Evolutionary conservation across 2,888 invertebrate genomes (phyloP).

Genomic region (Microctonus hyperodae): DNA sequence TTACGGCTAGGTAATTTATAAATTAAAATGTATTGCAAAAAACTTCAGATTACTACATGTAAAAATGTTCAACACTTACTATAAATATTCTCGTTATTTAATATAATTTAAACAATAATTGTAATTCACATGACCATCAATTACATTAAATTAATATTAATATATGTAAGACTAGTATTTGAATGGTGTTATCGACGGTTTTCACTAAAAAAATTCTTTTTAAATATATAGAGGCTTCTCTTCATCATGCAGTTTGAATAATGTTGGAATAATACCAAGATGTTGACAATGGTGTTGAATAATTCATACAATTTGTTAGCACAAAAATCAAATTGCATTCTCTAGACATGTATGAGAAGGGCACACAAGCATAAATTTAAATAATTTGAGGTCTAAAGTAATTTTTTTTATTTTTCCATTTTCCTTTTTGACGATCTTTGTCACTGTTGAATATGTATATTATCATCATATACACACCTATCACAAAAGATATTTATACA

Average conservation of each 20-base stretch:
- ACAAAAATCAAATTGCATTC: slow-evolving; percentile 53
- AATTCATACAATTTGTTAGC: slow-evolving; percentile 61
- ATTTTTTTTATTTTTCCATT: slow-evolving; percentile 57
- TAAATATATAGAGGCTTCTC: too few species aligned
- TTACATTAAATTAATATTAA: too few species aligned
- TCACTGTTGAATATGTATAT: slow-evolving; percentile 53
- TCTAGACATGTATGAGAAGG: slow-evolving; percentile 43
- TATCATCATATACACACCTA: slow-evolving; percentile 32
- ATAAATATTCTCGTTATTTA: too few species aligned
- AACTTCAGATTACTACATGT: too few species aligned
- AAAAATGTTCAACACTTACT: too few species aligned
- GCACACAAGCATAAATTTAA: slow-evolving; percentile 61
- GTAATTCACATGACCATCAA: too few species aligned
- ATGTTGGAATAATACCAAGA: neutral
- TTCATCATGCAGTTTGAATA: too few species aligned
- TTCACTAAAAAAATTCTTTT: too few species aligned
- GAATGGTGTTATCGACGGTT: too few species aligned
- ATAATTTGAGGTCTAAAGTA: slow-evolving; percentile 56
- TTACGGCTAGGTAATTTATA: too few species aligned
- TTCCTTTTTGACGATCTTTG: slow-evolving; percentile 36
- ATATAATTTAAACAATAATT: too few species aligned
- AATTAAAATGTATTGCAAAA: neutral
- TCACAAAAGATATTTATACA: neutral
- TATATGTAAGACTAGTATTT: too few species aligned
- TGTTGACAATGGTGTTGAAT: slow-evolving; percentile 42